These are phyloP conservation scores for Eumaeus atala DNA, from an alignment of 1,140 invertebrate genomes.

Conservation along the genomic window DNA sequence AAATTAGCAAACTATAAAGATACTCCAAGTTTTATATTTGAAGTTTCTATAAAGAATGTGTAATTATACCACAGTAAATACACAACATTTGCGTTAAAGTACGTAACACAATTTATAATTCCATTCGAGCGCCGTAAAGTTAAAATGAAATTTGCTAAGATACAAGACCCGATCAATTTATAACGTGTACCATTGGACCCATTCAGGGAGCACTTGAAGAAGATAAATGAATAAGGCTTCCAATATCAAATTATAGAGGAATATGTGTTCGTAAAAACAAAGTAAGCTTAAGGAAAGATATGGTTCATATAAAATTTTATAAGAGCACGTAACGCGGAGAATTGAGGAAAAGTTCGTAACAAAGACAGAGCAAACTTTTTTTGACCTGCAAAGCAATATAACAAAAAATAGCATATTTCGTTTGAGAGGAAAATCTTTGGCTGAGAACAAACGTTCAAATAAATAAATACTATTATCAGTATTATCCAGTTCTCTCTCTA, in stretches of 20 bases:
- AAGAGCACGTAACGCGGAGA: background rate
- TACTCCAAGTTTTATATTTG: too few relatives aligned
- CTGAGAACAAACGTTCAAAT: too few relatives aligned
- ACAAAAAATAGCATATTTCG: too few relatives aligned
- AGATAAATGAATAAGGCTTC: constrained; percentile 10
- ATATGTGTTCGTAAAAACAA: constrained; percentile 3
- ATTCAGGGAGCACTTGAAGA: constrained; percentile 7
- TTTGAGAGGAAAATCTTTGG: too few relatives aligned
- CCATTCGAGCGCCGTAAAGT: background rate
- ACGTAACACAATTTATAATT: background rate
- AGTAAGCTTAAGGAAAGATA: background rate
- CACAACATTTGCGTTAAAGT: too few relatives aligned
- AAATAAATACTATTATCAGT: too few relatives aligned
- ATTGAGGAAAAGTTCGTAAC: background rate
- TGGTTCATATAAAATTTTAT: background rate
- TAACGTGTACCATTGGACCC: background rate
- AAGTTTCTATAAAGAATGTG: too few relatives aligned
- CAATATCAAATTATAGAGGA: constrained; percentile 6
- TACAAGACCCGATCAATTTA: constrained; percentile 6
- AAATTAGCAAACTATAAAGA: too few relatives aligned
- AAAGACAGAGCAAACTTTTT: too few relatives aligned
- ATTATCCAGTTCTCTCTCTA: too few relatives aligned
- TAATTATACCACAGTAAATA: too few relatives aligned
- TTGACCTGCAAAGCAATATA: too few relatives aligned
- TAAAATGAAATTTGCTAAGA: constrained; percentile 9